phyloP scores from a whole-genome alignment of 2,888 invertebrate genomes.

The Iselma pallidipennis region DNA sequence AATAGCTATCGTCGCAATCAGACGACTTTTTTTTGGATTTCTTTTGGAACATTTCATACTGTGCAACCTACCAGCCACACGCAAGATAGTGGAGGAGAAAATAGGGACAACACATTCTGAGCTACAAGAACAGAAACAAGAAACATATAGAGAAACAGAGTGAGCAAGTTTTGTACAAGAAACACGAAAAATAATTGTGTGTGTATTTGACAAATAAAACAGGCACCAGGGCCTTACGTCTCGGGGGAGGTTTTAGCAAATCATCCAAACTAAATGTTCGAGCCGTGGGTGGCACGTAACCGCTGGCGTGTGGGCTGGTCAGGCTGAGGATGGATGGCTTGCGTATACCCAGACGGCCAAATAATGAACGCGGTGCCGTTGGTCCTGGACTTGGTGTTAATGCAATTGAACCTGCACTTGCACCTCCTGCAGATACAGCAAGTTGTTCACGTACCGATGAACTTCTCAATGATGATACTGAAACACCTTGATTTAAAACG shows the following conservation, averaged over 20 bases:
- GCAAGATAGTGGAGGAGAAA: conserved; percentile 52
- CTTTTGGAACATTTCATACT: conserved; percentile 17
- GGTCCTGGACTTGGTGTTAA: conserved; percentile 57
- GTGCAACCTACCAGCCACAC: conserved; percentile 60
- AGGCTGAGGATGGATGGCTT: conserved; percentile 85
- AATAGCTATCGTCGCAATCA: conserved; percentile 35
- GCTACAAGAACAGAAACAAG: conserved; percentile 37
- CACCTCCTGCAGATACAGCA: conserved; percentile 56
- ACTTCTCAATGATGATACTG: conserved; percentile 56
- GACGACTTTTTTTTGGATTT: conserved; percentile 23
- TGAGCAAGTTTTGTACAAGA: conserved; percentile 8
- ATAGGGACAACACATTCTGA: conserved; percentile 37
- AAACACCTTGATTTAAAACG: conserved; percentile 21
- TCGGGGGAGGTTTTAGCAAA: conserved; percentile 81
- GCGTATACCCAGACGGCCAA: conserved; percentile 84
- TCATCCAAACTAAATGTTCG: conserved; percentile 88
- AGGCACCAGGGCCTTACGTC: conserved; percentile 68
- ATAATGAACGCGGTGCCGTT: conserved; percentile 68
- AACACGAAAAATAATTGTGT: neutral
- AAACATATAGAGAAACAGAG: conserved; percentile 32
- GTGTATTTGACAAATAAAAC: conserved; percentile 7
- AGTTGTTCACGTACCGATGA: conserved; percentile 66
- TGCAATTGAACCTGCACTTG: conserved; percentile 50
- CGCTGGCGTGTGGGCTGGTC: conserved; percentile 66
- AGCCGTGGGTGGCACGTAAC: conserved; percentile 64